These are phyloP conservation scores for Spialia ferax DNA, from an alignment of 2,888 invertebrate genomes.

Conservation along the genomic window DNA sequence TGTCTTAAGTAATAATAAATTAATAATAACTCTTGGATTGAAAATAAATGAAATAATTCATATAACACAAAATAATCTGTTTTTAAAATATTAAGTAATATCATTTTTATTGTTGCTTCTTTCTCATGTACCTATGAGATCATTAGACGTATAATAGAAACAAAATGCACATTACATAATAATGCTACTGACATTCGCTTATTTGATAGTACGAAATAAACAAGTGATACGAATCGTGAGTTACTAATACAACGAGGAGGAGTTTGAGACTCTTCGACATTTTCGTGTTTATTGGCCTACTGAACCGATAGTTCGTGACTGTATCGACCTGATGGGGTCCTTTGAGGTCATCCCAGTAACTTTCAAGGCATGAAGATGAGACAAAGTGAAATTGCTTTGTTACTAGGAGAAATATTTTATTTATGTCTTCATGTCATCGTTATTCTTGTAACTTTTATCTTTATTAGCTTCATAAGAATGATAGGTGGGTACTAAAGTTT, in stretches of 20 bases:
- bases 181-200: background rate
- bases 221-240: constrained; percentile 6
- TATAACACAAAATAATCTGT: too few relatives aligned
- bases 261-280: constrained; percentile 28
- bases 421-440: background rate
- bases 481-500: too few relatives aligned
- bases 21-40: too few relatives aligned
- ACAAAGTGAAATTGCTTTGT: constrained; percentile 25
- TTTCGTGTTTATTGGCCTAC: constrained; percentile 35
- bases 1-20: too few relatives aligned
- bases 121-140: too few relatives aligned
- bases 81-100: too few relatives aligned
- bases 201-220: background rate
- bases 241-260: background rate
- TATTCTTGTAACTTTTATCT: too few relatives aligned
- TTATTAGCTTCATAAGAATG: too few relatives aligned
- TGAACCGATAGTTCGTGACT: constrained; percentile 37
- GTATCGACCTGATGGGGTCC: constrained; percentile 32
- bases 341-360: constrained; percentile 20
- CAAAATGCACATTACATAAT: background rate
- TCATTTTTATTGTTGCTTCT: too few relatives aligned
- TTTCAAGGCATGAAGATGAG: constrained; percentile 30
- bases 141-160: too few relatives aligned
- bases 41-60: too few relatives aligned
- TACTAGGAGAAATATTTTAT: constrained; percentile 2